Conservation (phyloP, 2,797 vertebrate species). For the Enteromius unitaeniatus region DNA sequence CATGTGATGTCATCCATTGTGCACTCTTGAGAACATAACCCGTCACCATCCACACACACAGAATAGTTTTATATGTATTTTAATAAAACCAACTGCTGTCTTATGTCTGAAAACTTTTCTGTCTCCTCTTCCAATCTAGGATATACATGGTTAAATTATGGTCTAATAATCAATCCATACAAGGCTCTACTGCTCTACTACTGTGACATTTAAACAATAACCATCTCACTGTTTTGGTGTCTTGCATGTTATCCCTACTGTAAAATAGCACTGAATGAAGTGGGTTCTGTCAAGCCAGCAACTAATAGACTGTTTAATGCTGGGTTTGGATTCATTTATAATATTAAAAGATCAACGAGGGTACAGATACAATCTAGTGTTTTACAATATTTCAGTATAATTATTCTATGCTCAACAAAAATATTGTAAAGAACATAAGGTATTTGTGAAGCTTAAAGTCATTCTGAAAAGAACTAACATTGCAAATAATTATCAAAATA, state of each 20-base stretch:
- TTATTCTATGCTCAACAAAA: constrained; percentile 70
- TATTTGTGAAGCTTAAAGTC: constrained; percentile 69
- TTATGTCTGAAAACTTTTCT: constrained; percentile 81
- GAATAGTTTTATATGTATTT: constrained; percentile 90
- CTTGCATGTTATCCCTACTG: constrained; percentile 68
- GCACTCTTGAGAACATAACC: constrained; percentile 77
- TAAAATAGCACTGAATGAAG: constrained; percentile 59
- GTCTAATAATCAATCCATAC: constrained; percentile 8
- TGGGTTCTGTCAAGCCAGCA: constrained; percentile 48
- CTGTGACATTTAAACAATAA: constrained; percentile 50
- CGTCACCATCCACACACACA: constrained; percentile 64
- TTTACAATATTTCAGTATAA: constrained; percentile 69
- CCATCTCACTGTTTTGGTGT: constrained; percentile 62
- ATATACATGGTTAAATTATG: constrained; percentile 42
- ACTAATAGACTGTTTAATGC: constrained; percentile 59
- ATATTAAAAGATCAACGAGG: constrained; percentile 56
- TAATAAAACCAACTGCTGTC: constrained; percentile 87
- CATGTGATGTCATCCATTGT: constrained; percentile 82
- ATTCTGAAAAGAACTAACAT: constrained; percentile 71
- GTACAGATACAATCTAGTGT: constrained; percentile 63
- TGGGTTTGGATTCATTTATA: constrained; percentile 54
- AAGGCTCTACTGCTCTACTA: background rate
- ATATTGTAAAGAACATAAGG: constrained; percentile 60
- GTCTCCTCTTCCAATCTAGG: constrained; percentile 75
- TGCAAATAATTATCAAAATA: constrained; percentile 70